These are phyloP conservation scores for Sternarchorhynchus goeldii DNA, from an alignment of 2,797 vertebrate genomes.

Conservation along the genomic window DNA sequence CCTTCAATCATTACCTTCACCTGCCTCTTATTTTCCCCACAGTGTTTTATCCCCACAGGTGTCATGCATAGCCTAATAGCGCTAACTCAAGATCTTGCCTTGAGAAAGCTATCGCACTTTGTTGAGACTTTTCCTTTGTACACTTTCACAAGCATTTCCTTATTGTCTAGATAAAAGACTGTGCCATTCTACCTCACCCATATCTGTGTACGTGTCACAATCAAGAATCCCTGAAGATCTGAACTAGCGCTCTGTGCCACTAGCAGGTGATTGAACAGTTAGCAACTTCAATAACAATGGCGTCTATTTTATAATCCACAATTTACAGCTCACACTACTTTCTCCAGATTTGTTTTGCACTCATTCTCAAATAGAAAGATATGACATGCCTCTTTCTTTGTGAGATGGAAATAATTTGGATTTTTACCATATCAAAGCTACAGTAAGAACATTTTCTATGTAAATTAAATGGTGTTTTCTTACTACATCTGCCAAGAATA, in stretches of 20 bases:
- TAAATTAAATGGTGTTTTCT: background rate
- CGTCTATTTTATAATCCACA: background rate
- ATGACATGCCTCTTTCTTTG: background rate
- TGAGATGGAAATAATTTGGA: background rate
- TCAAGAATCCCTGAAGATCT: background rate
- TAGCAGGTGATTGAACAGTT: background rate
- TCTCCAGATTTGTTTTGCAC: background rate
- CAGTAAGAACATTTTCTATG: background rate
- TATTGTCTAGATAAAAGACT: too few relatives aligned
- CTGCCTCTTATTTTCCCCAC: too few relatives aligned
- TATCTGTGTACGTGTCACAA: too few relatives aligned
- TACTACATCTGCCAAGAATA: background rate
- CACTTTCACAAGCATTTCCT: too few relatives aligned
- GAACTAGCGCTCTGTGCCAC: background rate
- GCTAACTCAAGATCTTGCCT: too few relatives aligned
- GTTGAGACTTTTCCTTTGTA: too few relatives aligned
- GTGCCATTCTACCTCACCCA: too few relatives aligned
- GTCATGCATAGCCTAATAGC: too few relatives aligned
- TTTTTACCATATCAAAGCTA: background rate
- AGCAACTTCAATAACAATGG: background rate
- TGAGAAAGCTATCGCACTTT: too few relatives aligned
- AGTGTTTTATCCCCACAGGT: too few relatives aligned
- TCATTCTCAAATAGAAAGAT: background rate
- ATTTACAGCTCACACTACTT: background rate
- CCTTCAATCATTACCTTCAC: too few relatives aligned